These are phyloP conservation scores for Vanacampus margaritifer DNA, from an alignment of 2,113 vertebrate species.

Conservation along the genomic window DNA sequence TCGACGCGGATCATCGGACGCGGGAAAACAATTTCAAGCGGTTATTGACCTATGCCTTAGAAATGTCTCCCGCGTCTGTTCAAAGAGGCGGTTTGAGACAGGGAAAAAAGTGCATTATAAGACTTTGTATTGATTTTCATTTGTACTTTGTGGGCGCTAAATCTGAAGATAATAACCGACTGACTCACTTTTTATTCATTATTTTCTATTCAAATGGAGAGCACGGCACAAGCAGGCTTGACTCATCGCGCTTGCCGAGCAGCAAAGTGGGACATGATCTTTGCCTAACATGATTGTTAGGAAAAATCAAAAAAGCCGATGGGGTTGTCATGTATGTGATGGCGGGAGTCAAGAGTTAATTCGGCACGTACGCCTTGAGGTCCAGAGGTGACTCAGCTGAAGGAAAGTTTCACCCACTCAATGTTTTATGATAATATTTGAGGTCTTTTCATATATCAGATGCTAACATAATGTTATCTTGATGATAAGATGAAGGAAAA, in stretches of 20 bases:
- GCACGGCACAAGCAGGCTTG: constrained; percentile 9
- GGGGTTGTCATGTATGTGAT: constrained; percentile 2
- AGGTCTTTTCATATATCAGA: not conserved
- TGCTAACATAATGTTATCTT: not conserved
- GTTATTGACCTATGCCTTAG: constrained; percentile 15
- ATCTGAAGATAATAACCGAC: constrained; percentile 15
- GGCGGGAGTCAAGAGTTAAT: constrained; percentile 42
- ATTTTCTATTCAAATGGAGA: constrained; percentile 20
- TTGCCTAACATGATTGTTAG: constrained; percentile 20
- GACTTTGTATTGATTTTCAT: constrained; percentile 27
- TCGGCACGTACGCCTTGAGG: not conserved
- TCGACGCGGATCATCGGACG: constrained; percentile 22
- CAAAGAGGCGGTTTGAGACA: not conserved
- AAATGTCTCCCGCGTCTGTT: not conserved
- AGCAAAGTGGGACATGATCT: constrained; percentile 16
- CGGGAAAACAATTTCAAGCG: constrained; percentile 22
- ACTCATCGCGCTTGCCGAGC: constrained; percentile 13
- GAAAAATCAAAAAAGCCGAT: constrained; percentile 19
- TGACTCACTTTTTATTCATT: constrained; percentile 17
- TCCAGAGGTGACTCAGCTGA: not conserved
- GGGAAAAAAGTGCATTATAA: not conserved
- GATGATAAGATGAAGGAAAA: not conserved
- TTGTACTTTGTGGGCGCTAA: constrained; percentile 25
- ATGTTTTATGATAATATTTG: not conserved
- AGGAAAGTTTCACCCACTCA: not conserved